phyloP scores from a whole-genome alignment of 2,113 vertebrate species.

The Lophius piscatorius region DNA sequence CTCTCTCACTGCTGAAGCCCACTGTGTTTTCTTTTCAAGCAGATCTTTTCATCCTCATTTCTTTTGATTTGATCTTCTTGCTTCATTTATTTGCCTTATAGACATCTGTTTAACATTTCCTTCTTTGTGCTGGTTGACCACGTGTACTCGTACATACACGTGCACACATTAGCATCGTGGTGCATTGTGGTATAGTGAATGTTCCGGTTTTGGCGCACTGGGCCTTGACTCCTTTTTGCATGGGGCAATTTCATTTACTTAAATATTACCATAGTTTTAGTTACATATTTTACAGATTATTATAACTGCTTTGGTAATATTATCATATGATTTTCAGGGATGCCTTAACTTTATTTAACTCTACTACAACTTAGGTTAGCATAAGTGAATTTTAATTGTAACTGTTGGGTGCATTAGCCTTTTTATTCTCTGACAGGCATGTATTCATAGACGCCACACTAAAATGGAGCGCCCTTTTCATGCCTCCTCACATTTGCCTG shows the following conservation, averaged over 20 bases:
- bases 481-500: conserved; percentile 79
- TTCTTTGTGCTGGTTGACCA: conserved; percentile 54
- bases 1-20: conserved; percentile 59
- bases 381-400: conserved; percentile 1
- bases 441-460: conserved; percentile 74
- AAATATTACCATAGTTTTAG: conserved; percentile 14
- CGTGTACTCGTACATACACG: conserved; percentile 27
- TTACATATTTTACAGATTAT: conserved; percentile 3
- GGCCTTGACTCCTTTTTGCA: conserved; percentile 74
- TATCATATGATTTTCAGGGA: conserved; percentile 6
- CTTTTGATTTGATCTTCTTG: conserved; percentile 29
- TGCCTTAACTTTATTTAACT: conserved; percentile 22
- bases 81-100: conserved; percentile 52
- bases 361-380: conserved; percentile 36
- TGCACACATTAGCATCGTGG: conserved; percentile 80
- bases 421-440: conserved; percentile 73
- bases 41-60: conserved; percentile 27
- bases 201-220: conserved; percentile 78
- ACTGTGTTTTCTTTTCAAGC: conserved; percentile 12
- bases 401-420: background rate
- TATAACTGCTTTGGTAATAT: conserved; percentile 1
- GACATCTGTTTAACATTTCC: conserved; percentile 54
- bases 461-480: conserved; percentile 72
- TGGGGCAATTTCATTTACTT: conserved; percentile 66
- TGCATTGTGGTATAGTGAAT: conserved; percentile 84